Evolutionary conservation across 2,113 vertebrate species (phyloP), one percentile per base, ranked within the genome.

Genomic region (Thunnus maccoyii): DNA sequence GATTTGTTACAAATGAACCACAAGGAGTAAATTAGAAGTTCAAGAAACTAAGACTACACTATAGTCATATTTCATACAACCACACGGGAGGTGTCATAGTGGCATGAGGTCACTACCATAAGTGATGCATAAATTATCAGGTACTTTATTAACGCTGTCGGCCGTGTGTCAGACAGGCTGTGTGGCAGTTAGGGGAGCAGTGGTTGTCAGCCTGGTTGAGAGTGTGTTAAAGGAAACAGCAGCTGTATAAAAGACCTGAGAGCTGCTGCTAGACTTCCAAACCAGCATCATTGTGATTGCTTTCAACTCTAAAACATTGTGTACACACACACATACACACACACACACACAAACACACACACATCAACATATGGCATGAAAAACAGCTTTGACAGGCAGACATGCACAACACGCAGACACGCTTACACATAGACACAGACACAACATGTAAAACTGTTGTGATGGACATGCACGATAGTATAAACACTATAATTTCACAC

Each of bases 121-220:
- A 67, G 10, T 30, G 15, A 80, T 70, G 68, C 63, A 83, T 74
- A 63, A 74, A 64, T 77, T 47, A 72, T 32, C 50, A 32, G 41
- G 32, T 46, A 14, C 58, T 52, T 70, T 55, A 72, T 76, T 68
- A 79, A 48, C 10, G 30, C 51, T 44, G 70, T 51, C 10, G 32
- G 62, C 44, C 51, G 36, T 27, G 46, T 72, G 78, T 65, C 61
- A 61, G 65, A 73, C 47, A 25, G 36, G 46, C 36, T 61, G n/a
- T 25, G 51, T 62, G 30, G 25, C 12, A 30, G 14, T n/a, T 46
- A 3, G 18, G 32, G 47, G 17, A 30, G 48, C 9, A 9, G 11
- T 1, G 22, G 44, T 60, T 58, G 15, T 71, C 22, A 71, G 51
- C 13, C 41, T 15, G 16, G 67, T 48, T 44, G 12, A 61, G 30